Evolutionary conservation across 2,888 invertebrate species (phyloP), one percentile per base, ranked within the genome.

Genomic region (Callyntrura guangdongensis): DNA sequence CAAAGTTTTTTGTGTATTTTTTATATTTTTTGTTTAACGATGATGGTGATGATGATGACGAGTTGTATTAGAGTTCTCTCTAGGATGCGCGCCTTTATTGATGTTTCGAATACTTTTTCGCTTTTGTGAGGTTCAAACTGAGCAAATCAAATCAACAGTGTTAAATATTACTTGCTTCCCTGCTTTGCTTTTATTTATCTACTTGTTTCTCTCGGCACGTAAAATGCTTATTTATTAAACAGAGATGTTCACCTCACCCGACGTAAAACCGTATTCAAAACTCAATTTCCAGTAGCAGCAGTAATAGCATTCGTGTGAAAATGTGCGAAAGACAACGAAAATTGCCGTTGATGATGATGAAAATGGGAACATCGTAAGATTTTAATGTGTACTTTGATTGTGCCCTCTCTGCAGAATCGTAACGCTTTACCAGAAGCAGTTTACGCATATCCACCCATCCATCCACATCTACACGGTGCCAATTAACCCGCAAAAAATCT

Each of bases 51-150:
- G 67, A 27, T 25, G 27, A 67, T 67, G 25, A 67, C 36, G 36
- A 36, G 36, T 67, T 67, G n/a, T n/a, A 25, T 67, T 67, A 67
- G 25, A 14, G 67, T 27, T 67, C 27, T 67, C 27, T 36, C 45
- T 36, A 36, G 17, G 72, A 45, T 72, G 72, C 72, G 61, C 61
- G 72, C 72, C 72, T 72, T 72, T 72, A 45, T 72, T 72, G 72
- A 72, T 72, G 72, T 72, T 72, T 72, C 45, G 17, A 72, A 72
- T 72, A 72, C 72, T 47, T 72, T 72, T 36, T 72, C 47, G 47
- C 47, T 36, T 36, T 36, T 36, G 69, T 45, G 47, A n/a, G 11
- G 45, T 20, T 61, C 67, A 1, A 72, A 47, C 36, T n/a, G 17
- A 72, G 45, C 72, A 17, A 72, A 72, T 72, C 72, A 72, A 72